Percentiles rank a stretch among this genome's conserved stretches.
Conservation (phyloP, 1,140 invertebrate genomes). For the Aphelenchoides fujianensis region DNA sequence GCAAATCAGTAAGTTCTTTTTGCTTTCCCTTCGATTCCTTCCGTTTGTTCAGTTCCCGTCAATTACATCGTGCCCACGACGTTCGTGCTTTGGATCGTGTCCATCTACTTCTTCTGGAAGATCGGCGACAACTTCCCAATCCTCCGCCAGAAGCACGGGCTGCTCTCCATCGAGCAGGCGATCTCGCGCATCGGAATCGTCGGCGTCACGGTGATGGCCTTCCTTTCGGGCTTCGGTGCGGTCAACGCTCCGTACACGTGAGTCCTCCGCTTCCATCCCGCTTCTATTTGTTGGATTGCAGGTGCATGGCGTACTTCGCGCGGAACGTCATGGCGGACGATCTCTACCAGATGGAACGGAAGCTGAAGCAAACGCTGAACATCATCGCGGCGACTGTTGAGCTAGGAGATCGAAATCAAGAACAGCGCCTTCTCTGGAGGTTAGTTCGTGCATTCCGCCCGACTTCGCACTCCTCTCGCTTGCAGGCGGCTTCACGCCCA, state of each 20-base stretch:
- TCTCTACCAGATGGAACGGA: conserved; percentile 80
- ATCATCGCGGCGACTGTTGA: conserved; percentile 79
- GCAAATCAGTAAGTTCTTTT: conserved; percentile 73
- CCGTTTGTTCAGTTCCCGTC: conserved; percentile 71
- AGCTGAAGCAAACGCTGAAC: conserved; percentile 90
- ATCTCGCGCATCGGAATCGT: conserved; percentile 93
- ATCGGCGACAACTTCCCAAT: conserved; percentile 98
- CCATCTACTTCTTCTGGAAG: conserved; percentile 96
- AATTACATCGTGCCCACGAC: conserved; percentile 78
- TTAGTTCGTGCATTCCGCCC: too few relatives aligned
- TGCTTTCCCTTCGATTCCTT: conserved; percentile 10
- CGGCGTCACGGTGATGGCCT: conserved; percentile 96
- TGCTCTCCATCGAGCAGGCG: conserved; percentile 86
- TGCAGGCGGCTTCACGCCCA: conserved; percentile 25
- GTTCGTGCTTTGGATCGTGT: conserved; percentile 79
- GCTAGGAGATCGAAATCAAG: conserved; percentile 46
- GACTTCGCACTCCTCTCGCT: too few relatives aligned
- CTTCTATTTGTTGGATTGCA: conserved; percentile 5
- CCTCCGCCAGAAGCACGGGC: conserved; percentile 84
- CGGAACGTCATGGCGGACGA: conserved; percentile 83
- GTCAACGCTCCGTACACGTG: conserved; percentile 96
- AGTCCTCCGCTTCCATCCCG: too few relatives aligned
- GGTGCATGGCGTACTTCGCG: conserved; percentile 95
- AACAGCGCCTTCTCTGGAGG: conserved; percentile 47
- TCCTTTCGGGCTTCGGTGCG: conserved; percentile 97